Percentiles rank a stretch among this genome's conserved stretches.
Evolutionary conservation across 1,140 invertebrate species (phyloP).

Genomic region (Goniozus legneri): DNA sequence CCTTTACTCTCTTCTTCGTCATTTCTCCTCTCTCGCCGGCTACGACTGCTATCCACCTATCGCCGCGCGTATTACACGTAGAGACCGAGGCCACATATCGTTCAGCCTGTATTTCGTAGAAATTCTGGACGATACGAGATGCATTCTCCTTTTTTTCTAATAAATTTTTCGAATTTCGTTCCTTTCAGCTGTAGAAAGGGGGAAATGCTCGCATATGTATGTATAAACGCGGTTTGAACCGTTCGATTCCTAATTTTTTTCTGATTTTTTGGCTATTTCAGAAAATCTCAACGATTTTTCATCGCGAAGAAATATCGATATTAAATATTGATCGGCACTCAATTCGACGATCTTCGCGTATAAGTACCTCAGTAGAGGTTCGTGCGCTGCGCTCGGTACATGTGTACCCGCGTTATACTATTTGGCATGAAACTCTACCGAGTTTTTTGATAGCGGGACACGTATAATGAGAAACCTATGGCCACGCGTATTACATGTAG

Average conservation of each 20-base stretch:
- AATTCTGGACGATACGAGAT: conserved; percentile 2
- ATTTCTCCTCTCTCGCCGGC: conserved; percentile 5
- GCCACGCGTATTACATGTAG: conserved; percentile 14
- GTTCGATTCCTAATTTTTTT: no score
- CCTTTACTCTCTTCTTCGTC: conserved; percentile 9
- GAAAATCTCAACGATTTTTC: no score
- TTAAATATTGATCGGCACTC: no score
- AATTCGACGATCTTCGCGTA: conserved; percentile 14
- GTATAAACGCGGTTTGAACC: no score
- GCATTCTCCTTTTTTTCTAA: conserved; percentile 8
- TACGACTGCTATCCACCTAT: conserved; percentile 13
- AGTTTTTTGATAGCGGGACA: no score
- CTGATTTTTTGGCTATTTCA: no score
- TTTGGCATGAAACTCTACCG: no score
- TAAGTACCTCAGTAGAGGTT: no score
- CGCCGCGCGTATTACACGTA: conserved; percentile 16
- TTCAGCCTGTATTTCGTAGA: not conserved
- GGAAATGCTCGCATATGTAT: no score
- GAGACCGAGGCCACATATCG: conserved; percentile 1
- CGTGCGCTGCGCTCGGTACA: no score
- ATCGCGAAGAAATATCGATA: no score
- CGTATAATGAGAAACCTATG: not conserved
- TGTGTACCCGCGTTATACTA: no score
- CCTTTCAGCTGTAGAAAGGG: conserved; percentile 2
- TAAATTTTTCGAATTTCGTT: not conserved